Evolutionary conservation across 2,888 invertebrate genomes (phyloP).

Genomic region (Perizoma affinitatum): DNA sequence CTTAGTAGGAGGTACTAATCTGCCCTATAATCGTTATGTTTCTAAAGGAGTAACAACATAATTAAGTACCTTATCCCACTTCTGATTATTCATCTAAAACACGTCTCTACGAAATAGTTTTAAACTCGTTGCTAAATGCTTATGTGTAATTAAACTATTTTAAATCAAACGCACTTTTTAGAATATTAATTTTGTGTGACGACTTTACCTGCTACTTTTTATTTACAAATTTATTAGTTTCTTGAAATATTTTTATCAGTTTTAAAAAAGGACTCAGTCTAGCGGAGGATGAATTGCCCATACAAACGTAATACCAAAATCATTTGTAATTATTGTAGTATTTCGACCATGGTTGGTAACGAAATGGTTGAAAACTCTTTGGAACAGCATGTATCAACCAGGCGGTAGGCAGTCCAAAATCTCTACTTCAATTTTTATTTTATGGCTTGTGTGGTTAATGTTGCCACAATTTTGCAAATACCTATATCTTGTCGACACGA

Average conservation of each 20-base stretch:
- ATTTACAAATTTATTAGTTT: neutral
- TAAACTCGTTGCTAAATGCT: slow-evolving; percentile 12
- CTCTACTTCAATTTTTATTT: too few species aligned
- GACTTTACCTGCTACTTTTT: neutral
- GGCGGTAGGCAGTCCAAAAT: neutral
- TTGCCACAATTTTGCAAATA: too few species aligned
- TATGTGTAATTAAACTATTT: neutral
- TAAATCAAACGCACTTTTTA: neutral
- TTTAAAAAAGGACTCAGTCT: too few species aligned
- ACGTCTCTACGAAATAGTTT: slow-evolving; percentile 11
- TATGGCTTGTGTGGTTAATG: too few species aligned
- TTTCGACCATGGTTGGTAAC: too few species aligned
- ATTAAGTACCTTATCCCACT: too few species aligned
- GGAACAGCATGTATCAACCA: too few species aligned
- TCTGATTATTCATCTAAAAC: neutral
- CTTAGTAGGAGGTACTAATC: neutral
- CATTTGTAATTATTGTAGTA: too few species aligned
- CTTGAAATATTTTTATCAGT: slow-evolving; percentile 5
- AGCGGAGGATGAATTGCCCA: too few species aligned
- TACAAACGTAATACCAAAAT: too few species aligned
- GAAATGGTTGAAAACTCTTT: neutral
- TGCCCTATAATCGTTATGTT: neutral
- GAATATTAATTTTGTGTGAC: neutral
- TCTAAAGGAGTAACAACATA: neutral
- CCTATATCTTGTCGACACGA: too few species aligned